Evolutionary conservation across 2,113 vertebrate genomes (phyloP), one percentile per base, ranked within the genome.

Genomic region (Pygoscelis adeliae): DNA sequence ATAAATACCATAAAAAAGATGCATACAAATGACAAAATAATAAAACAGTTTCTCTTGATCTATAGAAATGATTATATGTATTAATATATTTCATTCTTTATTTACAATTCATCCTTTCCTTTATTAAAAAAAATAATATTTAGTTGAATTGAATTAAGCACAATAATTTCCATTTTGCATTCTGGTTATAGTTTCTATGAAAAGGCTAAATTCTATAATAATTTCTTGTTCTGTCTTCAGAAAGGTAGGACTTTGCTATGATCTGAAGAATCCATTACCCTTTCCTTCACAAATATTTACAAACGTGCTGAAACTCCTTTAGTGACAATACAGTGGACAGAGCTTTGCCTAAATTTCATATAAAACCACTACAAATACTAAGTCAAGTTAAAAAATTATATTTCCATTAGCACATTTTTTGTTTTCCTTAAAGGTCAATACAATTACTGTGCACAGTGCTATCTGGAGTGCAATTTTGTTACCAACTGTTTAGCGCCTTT

Each of bases 391-490:
- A 26, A 79, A 82, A 70, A 49, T 6, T 63, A 3, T 49, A 63
- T 52, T 87, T 88, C 26, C 34, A 50, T 92, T 85, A 80, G 8
- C 13, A 76, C 3, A 21, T 84, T 73, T 70, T 70, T 94, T 93
- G 13, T 47, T 90, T 94, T 62, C 87, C 63, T 87, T 78, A 93
- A 94, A 96, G 42, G 85, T 92, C 85, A 96, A 46, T 42, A 82
- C 30, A 92, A 76, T 94, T 90, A 88, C 61, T 65, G 40, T 59
- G n/a, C 85, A 94, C 82, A 76, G 63, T 61, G 29, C 19, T 95
- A 94, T 93, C 71, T 93, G 91, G 88, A 95, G 46, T 19, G 20
- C 19, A 92, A n/a, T 95, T 96, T 85, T 93, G 11, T 40, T 93
- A 62, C 56, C 62, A 86, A 83, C 83, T 94, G 55, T 96, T 95